Evolutionary conservation across 1,140 invertebrate species (phyloP), one percentile per base, ranked within the genome.

Genomic region (Diorhabda elongata): DNA sequence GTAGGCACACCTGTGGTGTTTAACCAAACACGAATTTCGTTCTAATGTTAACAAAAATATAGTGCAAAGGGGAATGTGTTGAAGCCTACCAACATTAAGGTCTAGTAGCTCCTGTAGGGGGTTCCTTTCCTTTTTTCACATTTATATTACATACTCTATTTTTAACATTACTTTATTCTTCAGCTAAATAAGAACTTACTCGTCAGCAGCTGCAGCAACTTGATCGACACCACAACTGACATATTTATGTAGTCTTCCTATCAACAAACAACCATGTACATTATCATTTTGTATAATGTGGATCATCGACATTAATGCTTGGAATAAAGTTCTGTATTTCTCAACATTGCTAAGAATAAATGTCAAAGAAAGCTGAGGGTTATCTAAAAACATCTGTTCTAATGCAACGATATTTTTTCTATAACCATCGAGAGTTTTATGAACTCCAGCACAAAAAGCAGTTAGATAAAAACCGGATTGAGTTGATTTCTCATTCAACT

Each of bases 391-490:
- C 43, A 77, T 77, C 62, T 78, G 73, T 76, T 89, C 88, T 64
- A 90, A 75, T 41, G 83, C 79, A 2, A 83, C 71, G 59, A 89
- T 81, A 66, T 86, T 83, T 43, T 84, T 74, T 47, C 83, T 79
- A 76, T 87, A 89, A n/a, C 84, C 82, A 65, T 85, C 79, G 3
- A 90, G 78, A 0, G 85, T 84, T 68, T 82, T 75, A 63, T 87
- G 82, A 64, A 89, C 80, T 6, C 87, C 88, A 78, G 85, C 82
- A 42, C 85, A 86, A 68, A 89, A 84, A 56, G 86, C 85, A 72
- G 83, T 83, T 41, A 89, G 75, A 75, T 90, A 90, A 26, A 85
- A 73, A 3, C 88, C 87, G 65, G n/a, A 63, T 26, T 58, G 67
- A 41, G 67, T n/a, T 47, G 69, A 69, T 67, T 45, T 44, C n/a